Base-by-base conservation (phyloP, 2,888 invertebrate species). In the Drosophila phalerata region DNA sequence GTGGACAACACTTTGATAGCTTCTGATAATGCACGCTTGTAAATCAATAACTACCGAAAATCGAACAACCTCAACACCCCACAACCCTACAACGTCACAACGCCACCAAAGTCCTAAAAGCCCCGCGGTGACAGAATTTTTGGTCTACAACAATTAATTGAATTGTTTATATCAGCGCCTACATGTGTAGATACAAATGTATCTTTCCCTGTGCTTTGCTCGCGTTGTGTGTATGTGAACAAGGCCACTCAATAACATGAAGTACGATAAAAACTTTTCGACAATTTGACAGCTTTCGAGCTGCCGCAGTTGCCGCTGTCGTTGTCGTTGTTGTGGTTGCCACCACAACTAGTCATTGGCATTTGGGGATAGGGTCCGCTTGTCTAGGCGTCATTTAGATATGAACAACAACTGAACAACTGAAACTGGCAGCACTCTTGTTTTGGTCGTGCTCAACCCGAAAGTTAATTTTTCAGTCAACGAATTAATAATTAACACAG, bases 391-490 rank as follows among this genome's bases (percentile, higher is more conserved):
- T 53, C 53, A 71, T 40, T 70, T 71, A 73, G 71, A 81, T 71
- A 78, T 66, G 28, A 48, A 66, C 42, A 61, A 56, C 22, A 71
- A 63, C 30, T 63, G 43, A 62, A 22, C 47, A 48, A 51, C 42
- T 48, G 40, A 53, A 64, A 64, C 79, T 48, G 64, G 42, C 72
- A 55, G 66, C 73, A 74, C 79, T 81, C 79, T 86, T 77, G 69
- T 85, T 86, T 84, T 79, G 76, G 80, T 66, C 74, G 53, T 60
- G 32, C 47, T 43, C 63, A 72, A 67, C 72, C 61, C 74, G 71
- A 80, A 74, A 89, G 82, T 89, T 89, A 90, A 88, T 90, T 88
- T 90, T 85, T 90, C 81, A 67, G 84, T 78, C 88, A 90, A 90
- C 88, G 88, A 90, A 88, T 85, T 89, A 84, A 73, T 90, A 89